A percentile compares a stretch with the other conserved stretches of the same genome.
Evolutionary conservation across 2,113 vertebrate genomes (phyloP).

Genomic region (Mustelus asterias): DNA sequence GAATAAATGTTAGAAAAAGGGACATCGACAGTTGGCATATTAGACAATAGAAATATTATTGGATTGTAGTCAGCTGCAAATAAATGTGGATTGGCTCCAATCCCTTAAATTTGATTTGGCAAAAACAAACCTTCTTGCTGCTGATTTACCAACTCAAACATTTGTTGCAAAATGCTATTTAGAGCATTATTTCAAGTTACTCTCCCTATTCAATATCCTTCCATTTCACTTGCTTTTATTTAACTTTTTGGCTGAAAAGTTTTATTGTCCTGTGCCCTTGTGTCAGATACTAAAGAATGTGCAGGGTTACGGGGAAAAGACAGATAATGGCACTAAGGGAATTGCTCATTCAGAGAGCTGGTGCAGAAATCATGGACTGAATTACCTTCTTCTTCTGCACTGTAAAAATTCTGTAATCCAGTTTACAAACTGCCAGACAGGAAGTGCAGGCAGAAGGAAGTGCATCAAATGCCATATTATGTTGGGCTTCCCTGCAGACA

Average conservation of each 20-base stretch:
- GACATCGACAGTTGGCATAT: neutral
- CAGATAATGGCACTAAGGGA: too few species aligned
- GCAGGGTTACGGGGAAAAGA: too few species aligned
- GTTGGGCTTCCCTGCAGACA: neutral
- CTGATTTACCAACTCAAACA: neutral
- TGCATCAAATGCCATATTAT: too few species aligned
- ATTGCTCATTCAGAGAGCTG: too few species aligned
- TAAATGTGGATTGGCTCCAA: neutral
- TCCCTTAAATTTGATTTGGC: neutral
- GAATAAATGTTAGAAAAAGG: neutral
- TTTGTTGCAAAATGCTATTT: neutral
- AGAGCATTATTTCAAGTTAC: neutral
- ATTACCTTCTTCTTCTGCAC: too few species aligned
- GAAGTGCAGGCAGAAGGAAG: neutral
- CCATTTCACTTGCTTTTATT: neutral
- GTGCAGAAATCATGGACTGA: too few species aligned
- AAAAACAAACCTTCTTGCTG: neutral
- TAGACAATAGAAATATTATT: neutral
- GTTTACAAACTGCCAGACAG: neutral
- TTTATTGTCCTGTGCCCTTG: neutral
- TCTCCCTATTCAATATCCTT: neutral
- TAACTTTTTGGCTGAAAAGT: neutral
- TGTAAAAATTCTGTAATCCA: too few species aligned
- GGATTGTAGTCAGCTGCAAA: neutral
- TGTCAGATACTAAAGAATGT: neutral